Conservation (phyloP, 2,888 invertebrate genomes). For the Caenorhabditis sulstoni region DNA sequence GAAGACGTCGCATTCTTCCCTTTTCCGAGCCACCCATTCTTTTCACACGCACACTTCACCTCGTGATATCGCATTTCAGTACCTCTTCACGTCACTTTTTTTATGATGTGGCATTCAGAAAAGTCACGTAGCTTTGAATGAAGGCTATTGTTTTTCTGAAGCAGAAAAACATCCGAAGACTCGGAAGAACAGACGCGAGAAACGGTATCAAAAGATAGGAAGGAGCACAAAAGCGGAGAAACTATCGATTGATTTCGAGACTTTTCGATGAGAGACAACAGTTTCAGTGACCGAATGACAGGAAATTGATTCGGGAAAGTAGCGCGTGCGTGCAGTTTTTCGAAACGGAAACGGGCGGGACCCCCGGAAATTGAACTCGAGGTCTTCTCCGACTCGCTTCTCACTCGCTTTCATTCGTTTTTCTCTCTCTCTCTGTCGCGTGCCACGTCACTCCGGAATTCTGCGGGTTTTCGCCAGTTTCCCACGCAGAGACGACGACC, state of each 20-base stretch:
- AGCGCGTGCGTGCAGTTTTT: slow-evolving; percentile 14
- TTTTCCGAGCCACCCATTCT: slow-evolving; percentile 20
- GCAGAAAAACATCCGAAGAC: no score
- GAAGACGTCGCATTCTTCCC: neutral
- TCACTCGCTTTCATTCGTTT: slow-evolving; percentile 1
- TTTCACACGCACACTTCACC: slow-evolving; percentile 24
- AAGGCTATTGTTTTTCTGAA: no score
- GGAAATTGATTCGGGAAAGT: slow-evolving; percentile 50
- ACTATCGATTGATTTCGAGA: no score
- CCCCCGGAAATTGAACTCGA: slow-evolving; percentile 52
- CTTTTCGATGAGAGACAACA: neutral
- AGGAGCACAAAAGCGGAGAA: no score
- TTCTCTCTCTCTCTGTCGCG: no score
- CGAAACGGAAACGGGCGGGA: slow-evolving; percentile 42
- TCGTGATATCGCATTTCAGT: slow-evolving; percentile 40
- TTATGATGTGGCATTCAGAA: slow-evolving; percentile 36
- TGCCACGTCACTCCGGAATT: slow-evolving; percentile 43
- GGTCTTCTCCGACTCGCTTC: neutral
- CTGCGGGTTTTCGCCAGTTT: slow-evolving; percentile 25
- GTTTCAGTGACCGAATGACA: slow-evolving; percentile 11
- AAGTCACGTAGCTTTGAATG: slow-evolving; percentile 22
- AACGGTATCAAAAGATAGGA: no score
- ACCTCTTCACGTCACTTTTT: slow-evolving; percentile 28
- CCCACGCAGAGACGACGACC: slow-evolving; percentile 44
- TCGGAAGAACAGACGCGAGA: no score